A percentile compares a stretch with the other conserved stretches of the same genome.
These are phyloP conservation scores for Gorsachius magnificus DNA, from an alignment of 2,797 vertebrate species.

Conservation along the genomic window DNA sequence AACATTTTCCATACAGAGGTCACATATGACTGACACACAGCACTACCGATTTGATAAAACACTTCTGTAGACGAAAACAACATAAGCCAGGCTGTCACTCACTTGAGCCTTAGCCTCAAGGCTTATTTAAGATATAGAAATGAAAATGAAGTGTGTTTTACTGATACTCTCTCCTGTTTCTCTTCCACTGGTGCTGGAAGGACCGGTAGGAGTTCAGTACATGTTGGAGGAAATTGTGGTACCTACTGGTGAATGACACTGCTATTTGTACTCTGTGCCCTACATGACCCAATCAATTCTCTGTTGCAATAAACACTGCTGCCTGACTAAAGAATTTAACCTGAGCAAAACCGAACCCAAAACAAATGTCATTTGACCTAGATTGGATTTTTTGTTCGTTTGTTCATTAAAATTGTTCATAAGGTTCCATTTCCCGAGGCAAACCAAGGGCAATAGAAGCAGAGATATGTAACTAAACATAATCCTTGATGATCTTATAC, in stretches of 20 bases:
- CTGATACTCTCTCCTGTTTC: conserved; percentile 43
- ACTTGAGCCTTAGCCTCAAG: conserved; percentile 79
- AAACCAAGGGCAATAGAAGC: not conserved
- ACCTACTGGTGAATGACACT: conserved; percentile 71
- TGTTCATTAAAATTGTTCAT: conserved; percentile 68
- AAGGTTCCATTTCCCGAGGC: conserved; percentile 54
- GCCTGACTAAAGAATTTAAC: conserved; percentile 69
- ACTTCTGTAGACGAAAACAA: conserved; percentile 78
- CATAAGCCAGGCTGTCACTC: conserved; percentile 79
- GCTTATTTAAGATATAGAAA: conserved; percentile 75
- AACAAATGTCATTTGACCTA: conserved; percentile 72
- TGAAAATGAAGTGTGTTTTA: conserved; percentile 58
- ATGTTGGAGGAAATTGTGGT: conserved; percentile 69
- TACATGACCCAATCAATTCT: conserved; percentile 74
- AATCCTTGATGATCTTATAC: not conserved
- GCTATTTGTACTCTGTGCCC: conserved; percentile 72
- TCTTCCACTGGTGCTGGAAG: conserved; percentile 47
- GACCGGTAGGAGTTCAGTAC: conserved; percentile 61
- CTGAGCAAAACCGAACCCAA: conserved; percentile 57
- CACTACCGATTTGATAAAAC: conserved; percentile 81
- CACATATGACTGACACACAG: conserved; percentile 83
- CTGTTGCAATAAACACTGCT: conserved; percentile 64
- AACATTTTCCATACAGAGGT: conserved; percentile 84
- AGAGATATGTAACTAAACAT: not conserved
- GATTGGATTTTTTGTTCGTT: conserved; percentile 63